Base-by-base conservation (phyloP, 1,140 invertebrate genomes). In the Macrostomum lignano region DNA sequence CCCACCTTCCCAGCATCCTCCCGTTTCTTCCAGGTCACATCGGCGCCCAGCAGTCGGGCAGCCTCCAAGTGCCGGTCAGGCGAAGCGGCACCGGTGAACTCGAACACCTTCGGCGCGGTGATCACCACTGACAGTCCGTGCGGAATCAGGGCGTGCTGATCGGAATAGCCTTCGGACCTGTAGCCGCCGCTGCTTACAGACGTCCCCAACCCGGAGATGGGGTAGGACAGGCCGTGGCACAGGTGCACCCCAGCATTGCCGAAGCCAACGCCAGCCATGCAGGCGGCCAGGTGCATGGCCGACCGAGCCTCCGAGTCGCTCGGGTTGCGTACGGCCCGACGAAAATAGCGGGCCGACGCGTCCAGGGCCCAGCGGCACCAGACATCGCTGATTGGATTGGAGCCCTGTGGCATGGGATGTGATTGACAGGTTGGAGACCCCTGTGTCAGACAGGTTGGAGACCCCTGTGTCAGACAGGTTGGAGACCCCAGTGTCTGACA, bases 171-270 rank as follows among this genome's bases (percentile, higher is more conserved):
- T 21, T 65, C 44, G 0, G 73, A 70, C n/a, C n/a, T n/a, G n/a
- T n/a, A n/a, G n/a, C n/a, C n/a, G n/a, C n/a, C n/a, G n/a, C n/a
- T n/a, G n/a, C n/a, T n/a, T n/a, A n/a, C n/a, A n/a, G n/a, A n/a
- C n/a, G n/a, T n/a, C 2, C 72, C 73, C 46, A 73, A 69, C 21
- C 74, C 74, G 37, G 74, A 73, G 33, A 86, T 81, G 2, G 77
- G 69, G 52, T 84, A 84, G 0, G 73, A 77, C 29, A 86, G 65
- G 2, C 74, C 77, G 51, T 84, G 77, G 42, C 74, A 78, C 7
- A 84, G 60, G 55, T 86, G 78, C 7, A 79, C 74, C 14, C 75
- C 78, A 22, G 76, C 74, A 57, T 84, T 84, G 36, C 78, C 78
- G 51, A 82, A 81, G 15, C 77, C 78, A 36, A 84, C 73, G 15